Base-by-base conservation (phyloP, 1,140 invertebrate genomes). In the Drosophila lowei region DNA sequence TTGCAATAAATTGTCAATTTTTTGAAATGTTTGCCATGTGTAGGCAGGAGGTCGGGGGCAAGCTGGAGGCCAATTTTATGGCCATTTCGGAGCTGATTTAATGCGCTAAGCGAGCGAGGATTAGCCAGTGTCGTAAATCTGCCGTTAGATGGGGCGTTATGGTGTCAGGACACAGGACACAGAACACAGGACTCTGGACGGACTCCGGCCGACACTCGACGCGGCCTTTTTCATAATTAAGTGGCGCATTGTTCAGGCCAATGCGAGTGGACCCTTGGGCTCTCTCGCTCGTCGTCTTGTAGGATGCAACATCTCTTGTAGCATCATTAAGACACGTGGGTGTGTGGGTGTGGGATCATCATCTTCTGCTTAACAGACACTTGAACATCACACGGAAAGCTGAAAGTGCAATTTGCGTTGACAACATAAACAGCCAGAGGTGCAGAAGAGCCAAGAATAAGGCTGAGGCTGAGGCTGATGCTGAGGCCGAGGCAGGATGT, bases 181-280 rank as follows among this genome's bases (percentile, higher is more conserved):
- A 3, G 34, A 1, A 38, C 34, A 38, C 34, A 5, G 34, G 34
- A 38, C 11, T 5, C 11, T 11, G 21, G 15, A 21, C 58, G 28
- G 34, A 65, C 60, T 44, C 30, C 43, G 48, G 42, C 34, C 34
- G 54, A 63, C 73, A 77, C 80, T 86, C 50, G 70, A 67, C 59
- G 73, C 83, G 65, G 68, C 81, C 68, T 75, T 78, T 85, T 77
- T 81, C 70, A 88, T 86, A 86, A 86, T 86, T 86, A 86, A 86
- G 83, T 88, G 70, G 67, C 66, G 72, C 56, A 64, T 77, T 68
- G 68, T 85, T 67, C 67, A 62, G 67, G 46, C 59, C 43, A 9
- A 30, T 9, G 30, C 8, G 30, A 30, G 30, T 30, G 30, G 48
- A 25, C 11, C 18, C 18, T 44, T n/a, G n/a, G n/a, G 28, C 30